phyloP scores from a whole-genome alignment of 1,140 invertebrate species.

The Drosophila takahashii region DNA sequence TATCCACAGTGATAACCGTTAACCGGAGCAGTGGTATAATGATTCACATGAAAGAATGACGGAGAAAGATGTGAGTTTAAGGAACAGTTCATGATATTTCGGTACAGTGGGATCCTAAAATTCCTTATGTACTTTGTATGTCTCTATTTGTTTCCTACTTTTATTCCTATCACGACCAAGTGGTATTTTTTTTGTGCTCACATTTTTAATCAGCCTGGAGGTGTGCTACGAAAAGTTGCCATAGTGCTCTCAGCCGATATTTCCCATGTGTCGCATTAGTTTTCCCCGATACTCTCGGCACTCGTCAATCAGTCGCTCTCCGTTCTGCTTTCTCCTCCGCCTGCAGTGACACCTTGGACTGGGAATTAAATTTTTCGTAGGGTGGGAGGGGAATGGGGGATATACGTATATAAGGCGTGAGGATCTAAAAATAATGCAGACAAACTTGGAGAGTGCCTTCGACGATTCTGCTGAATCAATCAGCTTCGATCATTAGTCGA shows the following conservation, averaged over 20 bases:
- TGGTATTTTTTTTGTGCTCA: not conserved
- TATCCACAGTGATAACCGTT: not conserved
- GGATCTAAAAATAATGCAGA: slow-evolving; percentile 57
- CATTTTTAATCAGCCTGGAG: slow-evolving; percentile 1
- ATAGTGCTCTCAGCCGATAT: slow-evolving; percentile 8
- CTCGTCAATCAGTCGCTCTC: slow-evolving; percentile 9
- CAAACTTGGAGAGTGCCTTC: slow-evolving; percentile 54
- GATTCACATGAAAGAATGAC: not conserved
- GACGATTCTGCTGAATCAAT: slow-evolving; percentile 64
- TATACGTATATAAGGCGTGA: not conserved
- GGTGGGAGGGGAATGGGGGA: not conserved
- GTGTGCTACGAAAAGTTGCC: slow-evolving; percentile 7
- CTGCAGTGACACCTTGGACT: slow-evolving; percentile 42
- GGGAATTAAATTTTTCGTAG: slow-evolving; percentile 13
- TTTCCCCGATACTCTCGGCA: slow-evolving; percentile 7
- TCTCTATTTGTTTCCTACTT: no score
- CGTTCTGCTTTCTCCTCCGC: slow-evolving; percentile 8
- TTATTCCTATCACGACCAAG: not conserved
- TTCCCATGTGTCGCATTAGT: slow-evolving; percentile 8
- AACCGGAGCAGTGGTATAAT: not conserved
- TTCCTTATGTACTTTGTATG: no score
- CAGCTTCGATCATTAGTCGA: slow-evolving; percentile 74
- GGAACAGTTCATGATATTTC: not conserved
- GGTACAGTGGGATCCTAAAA: no score
- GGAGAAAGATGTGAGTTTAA: not conserved